Conservation (phyloP, 2,888 invertebrate genomes). For the Ischnus inquisitorius region DNA sequence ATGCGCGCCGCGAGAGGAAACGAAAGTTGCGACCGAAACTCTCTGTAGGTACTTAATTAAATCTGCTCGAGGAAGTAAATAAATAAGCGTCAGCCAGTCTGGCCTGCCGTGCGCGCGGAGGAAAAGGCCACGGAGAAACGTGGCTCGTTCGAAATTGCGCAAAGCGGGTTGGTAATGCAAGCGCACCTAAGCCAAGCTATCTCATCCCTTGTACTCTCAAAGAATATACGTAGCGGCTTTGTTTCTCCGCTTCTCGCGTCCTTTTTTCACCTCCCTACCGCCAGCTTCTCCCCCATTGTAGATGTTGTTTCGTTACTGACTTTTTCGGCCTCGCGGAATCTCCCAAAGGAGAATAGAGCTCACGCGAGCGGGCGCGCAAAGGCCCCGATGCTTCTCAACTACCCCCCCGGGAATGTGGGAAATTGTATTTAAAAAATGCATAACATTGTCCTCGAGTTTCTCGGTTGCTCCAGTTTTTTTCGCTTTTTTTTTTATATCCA, state of each 20-base stretch:
- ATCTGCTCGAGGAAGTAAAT: slow-evolving; percentile 56
- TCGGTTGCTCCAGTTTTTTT: slow-evolving; percentile 7
- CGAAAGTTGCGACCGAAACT: slow-evolving; percentile 32
- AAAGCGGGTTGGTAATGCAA: slow-evolving; percentile 39
- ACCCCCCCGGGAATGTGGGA: slow-evolving; percentile 48
- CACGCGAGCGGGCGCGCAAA: slow-evolving; percentile 19
- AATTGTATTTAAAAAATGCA: slow-evolving; percentile 74
- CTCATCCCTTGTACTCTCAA: slow-evolving; percentile 48
- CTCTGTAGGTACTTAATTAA: slow-evolving; percentile 59
- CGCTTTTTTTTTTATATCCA: not conserved
- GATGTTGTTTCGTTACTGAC: slow-evolving; percentile 11
- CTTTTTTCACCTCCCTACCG: slow-evolving; percentile 13
- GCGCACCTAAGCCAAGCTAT: slow-evolving; percentile 3
- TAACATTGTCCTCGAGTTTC: slow-evolving; percentile 46
- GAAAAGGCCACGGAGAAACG: slow-evolving; percentile 4
- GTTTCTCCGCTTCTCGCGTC: slow-evolving; percentile 32
- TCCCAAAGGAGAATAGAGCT: slow-evolving; percentile 38
- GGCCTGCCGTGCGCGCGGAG: slow-evolving; percentile 7
- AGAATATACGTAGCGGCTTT: slow-evolving; percentile 62
- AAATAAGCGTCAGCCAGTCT: slow-evolving; percentile 45
- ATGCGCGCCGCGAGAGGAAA: not conserved
- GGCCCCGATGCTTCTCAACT: slow-evolving; percentile 19
- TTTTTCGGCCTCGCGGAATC: slow-evolving; percentile 28
- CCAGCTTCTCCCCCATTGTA: not conserved
- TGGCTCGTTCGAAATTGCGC: slow-evolving; percentile 43